Conservation (phyloP, 2,888 invertebrate genomes). For the Hoplodrina blanda region DNA sequence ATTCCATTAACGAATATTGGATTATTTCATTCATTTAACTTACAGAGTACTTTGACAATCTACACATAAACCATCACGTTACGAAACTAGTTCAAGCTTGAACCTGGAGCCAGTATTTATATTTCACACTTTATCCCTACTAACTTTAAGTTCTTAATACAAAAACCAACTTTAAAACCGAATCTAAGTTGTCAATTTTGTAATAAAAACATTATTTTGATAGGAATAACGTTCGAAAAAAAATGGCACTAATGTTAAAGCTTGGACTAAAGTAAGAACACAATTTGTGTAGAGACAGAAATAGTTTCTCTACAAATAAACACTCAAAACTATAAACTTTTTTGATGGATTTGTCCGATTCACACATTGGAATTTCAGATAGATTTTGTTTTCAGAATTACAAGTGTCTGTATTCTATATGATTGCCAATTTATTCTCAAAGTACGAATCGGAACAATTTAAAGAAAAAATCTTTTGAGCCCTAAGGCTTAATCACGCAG, state of each 20-base stretch:
- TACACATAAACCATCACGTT: constrained; percentile 9
- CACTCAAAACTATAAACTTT: constrained; percentile 2
- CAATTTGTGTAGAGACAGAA: background rate
- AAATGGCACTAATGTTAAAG: too few relatives aligned
- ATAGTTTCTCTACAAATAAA: constrained; percentile 23
- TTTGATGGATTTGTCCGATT: constrained; percentile 8
- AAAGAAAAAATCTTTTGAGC: background rate
- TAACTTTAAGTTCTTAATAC: too few relatives aligned
- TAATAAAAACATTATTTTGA: too few relatives aligned
- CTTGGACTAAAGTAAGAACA: too few relatives aligned
- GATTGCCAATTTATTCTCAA: background rate
- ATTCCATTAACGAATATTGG: constrained; percentile 10
- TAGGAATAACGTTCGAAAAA: too few relatives aligned
- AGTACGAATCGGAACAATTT: background rate
- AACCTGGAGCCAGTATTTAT: too few relatives aligned
- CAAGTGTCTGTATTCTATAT: too few relatives aligned
- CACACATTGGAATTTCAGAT: background rate
- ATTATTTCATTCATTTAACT: constrained; percentile 19
- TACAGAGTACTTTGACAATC: constrained; percentile 20
- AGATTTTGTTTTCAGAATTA: background rate
- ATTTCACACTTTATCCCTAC: too few relatives aligned
- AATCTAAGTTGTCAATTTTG: too few relatives aligned
- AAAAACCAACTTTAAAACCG: too few relatives aligned
- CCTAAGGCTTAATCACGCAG: background rate
- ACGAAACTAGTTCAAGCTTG: background rate